Evolutionary conservation across 2,113 vertebrate genomes (phyloP).

Genomic region (Odocoileus virginianus): DNA sequence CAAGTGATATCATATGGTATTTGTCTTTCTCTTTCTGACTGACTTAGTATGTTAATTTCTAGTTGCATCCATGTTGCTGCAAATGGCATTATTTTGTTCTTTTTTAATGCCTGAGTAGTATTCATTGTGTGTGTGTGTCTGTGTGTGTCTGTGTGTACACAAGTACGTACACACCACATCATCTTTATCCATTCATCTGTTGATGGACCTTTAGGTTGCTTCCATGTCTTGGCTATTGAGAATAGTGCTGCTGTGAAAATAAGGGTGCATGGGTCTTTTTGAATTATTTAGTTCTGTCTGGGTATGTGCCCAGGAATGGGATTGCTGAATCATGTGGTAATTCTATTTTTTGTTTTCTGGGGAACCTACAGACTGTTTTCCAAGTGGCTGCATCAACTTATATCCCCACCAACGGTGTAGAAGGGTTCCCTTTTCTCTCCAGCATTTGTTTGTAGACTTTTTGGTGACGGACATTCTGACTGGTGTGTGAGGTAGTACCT

Average conservation of each 20-base stretch:
- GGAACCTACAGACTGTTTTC: background rate
- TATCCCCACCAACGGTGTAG: background rate
- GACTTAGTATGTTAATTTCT: background rate
- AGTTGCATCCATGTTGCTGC: background rate
- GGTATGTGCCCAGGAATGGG: background rate
- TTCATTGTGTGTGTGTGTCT: background rate
- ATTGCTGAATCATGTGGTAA: background rate
- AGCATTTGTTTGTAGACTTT: background rate
- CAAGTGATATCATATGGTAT: background rate
- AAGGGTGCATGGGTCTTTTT: background rate
- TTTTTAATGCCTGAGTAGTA: background rate
- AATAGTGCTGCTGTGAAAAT: background rate
- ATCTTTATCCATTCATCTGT: background rate
- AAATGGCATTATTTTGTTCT: background rate
- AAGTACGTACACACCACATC: fast-evolving
- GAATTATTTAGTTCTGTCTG: background rate
- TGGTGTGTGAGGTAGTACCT: background rate
- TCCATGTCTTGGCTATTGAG: background rate
- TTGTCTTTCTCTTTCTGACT: background rate
- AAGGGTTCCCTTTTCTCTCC: background rate
- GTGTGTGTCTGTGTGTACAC: background rate
- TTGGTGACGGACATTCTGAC: background rate
- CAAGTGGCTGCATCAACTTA: background rate
- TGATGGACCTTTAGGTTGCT: background rate
- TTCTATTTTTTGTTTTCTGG: background rate